Evolutionary conservation across 2,113 vertebrate species (phyloP).

Genomic region (Chaenocephalus aceratus): DNA sequence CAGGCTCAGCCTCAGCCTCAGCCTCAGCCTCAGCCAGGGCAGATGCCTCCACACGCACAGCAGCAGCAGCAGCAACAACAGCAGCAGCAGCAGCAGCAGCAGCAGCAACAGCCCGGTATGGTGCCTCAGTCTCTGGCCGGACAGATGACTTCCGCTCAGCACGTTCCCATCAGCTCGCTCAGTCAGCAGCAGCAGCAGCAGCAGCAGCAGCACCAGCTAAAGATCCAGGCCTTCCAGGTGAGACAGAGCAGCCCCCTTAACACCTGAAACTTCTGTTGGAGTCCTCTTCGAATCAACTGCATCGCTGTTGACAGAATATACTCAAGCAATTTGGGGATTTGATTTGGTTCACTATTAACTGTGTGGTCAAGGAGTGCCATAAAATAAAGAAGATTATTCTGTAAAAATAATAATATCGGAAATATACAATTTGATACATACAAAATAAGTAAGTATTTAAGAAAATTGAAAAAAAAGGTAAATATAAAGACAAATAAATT

Average conservation of each 20-base stretch:
- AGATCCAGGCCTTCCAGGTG: constrained; percentile 81
- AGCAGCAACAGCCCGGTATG: constrained; percentile 72
- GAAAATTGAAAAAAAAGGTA: too few species aligned
- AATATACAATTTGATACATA: too few species aligned
- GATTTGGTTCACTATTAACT: too few species aligned
- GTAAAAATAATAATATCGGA: too few species aligned
- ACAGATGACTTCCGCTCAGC: constrained; percentile 75
- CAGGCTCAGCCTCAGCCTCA: constrained; percentile 86
- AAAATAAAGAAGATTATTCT: too few species aligned
- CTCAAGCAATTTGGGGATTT: too few species aligned
- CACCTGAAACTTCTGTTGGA: not conserved
- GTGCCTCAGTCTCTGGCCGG: constrained; percentile 75
- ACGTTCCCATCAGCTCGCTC: constrained; percentile 71
- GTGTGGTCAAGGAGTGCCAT: too few species aligned
- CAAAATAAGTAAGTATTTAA: too few species aligned
- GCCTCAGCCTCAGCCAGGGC: constrained; percentile 84
- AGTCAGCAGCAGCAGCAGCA: constrained; percentile 71
- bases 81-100: constrained; percentile 59
- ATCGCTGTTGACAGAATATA: not conserved
- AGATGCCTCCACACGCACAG: constrained; percentile 78
- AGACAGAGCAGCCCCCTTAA: not conserved
- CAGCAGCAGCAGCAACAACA: constrained; percentile 67
- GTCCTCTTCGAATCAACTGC: not conserved
- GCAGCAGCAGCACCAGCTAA: constrained; percentile 72
- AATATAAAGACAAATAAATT: too few species aligned